Percentiles rank a stretch among this genome's conserved stretches.
Conservation (phyloP, 2,113 vertebrate genomes). For the Phrynosoma blainvillii region DNA sequence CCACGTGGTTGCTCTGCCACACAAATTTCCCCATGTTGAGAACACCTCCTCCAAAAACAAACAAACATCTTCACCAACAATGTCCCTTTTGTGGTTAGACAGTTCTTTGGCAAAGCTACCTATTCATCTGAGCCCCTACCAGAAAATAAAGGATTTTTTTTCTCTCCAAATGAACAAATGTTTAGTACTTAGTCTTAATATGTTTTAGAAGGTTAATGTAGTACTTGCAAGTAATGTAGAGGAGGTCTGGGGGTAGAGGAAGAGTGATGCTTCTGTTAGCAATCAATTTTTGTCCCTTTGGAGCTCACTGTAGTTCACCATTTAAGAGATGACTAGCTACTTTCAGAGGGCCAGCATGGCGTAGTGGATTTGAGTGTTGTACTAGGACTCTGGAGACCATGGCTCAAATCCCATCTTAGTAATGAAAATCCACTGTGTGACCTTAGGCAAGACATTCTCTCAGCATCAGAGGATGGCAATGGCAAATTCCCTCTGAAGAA, state of each 20-base stretch:
- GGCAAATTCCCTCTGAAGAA: no score
- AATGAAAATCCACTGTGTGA: no score
- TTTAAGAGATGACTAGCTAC: no score
- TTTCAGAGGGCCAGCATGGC: no score
- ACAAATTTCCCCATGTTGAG: not conserved
- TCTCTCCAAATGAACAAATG: not conserved
- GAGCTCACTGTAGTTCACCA: not conserved
- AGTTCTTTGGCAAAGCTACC: not conserved
- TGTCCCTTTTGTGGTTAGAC: not conserved
- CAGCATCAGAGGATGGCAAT: no score
- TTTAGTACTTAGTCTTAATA: not conserved
- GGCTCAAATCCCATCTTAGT: no score
- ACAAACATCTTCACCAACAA: not conserved
- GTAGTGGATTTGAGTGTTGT: no score
- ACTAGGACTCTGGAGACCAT: no score
- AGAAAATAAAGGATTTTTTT: not conserved
- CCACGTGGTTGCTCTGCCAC: not conserved
- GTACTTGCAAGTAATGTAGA: not conserved
- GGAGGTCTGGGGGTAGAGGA: no score
- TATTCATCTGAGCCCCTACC: not conserved
- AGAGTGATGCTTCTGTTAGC: not conserved
- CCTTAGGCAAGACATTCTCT: no score
- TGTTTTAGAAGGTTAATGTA: not conserved
- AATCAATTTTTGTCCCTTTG: not conserved
- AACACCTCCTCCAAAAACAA: not conserved